Base-by-base conservation (phyloP, 2,113 vertebrate genomes). In the Coptodon rendalli region DNA sequence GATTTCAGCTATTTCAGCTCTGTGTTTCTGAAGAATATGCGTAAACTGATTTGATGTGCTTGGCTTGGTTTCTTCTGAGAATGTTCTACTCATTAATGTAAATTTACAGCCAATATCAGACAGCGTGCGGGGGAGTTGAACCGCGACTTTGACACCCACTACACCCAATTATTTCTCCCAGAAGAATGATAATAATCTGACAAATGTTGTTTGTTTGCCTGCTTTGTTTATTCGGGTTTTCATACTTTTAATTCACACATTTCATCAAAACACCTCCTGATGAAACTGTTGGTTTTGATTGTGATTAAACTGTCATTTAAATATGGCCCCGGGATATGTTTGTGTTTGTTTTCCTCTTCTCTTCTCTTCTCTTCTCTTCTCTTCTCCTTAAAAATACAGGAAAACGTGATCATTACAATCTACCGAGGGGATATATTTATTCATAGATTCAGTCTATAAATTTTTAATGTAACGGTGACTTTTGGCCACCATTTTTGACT, bases 391-490 rank as follows among this genome's bases (percentile, higher is more conserved):
- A 61, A 78, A n/a, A 38, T 63, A 82, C 57, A 78, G 36, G 45
- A 81, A 38, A 84, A 83, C 4, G 34, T 52, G n/a, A 81, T 19
- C 27, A 56, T 86, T 68, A 52, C 68, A 90, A 53, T 87, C 36
- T 45, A 83, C 53, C 19, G 52, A 84, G 34, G 5, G 66, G 9
- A 90, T 52, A 63, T 86, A 89, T 91, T 85, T 94, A 93, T 94
- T 93, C 90, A 92, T 92, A 84, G 29, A 91, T 86, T 91, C 91
- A 83, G 7, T 81, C 89, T 90, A 92, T 93, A 86, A 92, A 89
- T 91, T 56, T 92, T 94, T 92, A 87, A 93, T 93, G 80, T 80
- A 50, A 78, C 19, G 61, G 71, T 80, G 86, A 81, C 82, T 89
- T 91, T 83, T 76, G 61, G 31, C 73, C 61, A 84, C 82, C 31